phyloP scores from a whole-genome alignment of 2,797 vertebrate genomes.

The Garrulus glandarius region DNA sequence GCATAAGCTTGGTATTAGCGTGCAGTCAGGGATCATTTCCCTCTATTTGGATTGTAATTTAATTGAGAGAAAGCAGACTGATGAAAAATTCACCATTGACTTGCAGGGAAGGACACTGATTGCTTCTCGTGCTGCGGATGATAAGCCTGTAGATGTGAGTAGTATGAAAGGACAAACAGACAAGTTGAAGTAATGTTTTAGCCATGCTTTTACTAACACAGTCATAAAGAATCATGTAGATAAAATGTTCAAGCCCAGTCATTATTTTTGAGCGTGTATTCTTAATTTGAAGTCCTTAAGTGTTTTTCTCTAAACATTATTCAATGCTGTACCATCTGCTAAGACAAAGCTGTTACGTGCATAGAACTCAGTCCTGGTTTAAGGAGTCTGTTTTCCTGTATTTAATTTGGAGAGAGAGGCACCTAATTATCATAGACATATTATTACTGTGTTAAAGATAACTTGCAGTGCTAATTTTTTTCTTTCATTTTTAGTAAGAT shows the following conservation, averaged over 20 bases:
- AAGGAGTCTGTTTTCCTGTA: not conserved
- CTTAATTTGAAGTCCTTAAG: not conserved
- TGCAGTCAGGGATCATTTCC: conserved; percentile 83
- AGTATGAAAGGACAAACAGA: not conserved
- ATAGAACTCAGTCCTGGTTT: not conserved
- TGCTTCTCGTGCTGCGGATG: conserved; percentile 83
- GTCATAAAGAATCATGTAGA: not conserved
- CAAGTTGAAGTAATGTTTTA: not conserved
- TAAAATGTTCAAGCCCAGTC: not conserved
- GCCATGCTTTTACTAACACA: not conserved
- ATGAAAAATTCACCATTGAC: conserved; percentile 79
- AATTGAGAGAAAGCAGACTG: conserved; percentile 83
- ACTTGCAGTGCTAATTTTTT: not conserved
- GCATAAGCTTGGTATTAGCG: conserved; percentile 91
- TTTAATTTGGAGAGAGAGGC: not conserved
- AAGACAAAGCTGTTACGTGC: not conserved
- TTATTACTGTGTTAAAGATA: not conserved
- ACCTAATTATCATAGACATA: fast-evolving
- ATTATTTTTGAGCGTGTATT: not conserved
- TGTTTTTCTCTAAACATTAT: not conserved
- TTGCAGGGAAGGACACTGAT: conserved; percentile 85
- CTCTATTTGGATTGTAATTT: conserved; percentile 92
- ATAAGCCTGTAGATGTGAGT: conserved; percentile 93
- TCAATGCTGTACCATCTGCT: not conserved
- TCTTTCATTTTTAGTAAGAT: not conserved